Conservation (phyloP, 2,888 invertebrate genomes). For the Leucozona laternaria region DNA sequence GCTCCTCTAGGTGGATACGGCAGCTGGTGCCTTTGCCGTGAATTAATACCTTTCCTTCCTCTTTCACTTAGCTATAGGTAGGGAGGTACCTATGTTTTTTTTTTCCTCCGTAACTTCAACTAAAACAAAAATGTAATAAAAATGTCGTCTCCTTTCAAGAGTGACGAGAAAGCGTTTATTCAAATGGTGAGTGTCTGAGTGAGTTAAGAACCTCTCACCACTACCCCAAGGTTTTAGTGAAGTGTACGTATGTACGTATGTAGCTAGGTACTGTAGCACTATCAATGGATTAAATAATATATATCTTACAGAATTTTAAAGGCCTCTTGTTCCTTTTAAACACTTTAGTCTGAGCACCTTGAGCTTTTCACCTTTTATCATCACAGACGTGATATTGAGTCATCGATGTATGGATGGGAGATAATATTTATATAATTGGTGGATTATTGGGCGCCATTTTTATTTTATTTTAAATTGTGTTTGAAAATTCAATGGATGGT, state of each 20-base stretch:
- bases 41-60: constrained; percentile 19
- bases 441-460: constrained; percentile 8
- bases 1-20: not conserved
- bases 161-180: constrained; percentile 14
- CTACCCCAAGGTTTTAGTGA: not conserved
- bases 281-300: not conserved
- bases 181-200: no score
- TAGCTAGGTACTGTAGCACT: no score
- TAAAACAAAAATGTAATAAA: constrained; percentile 42
- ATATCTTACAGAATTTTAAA: not conserved
- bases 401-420: not conserved
- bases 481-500: not conserved
- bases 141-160: constrained; percentile 32
- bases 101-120: not conserved
- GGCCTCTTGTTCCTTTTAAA: not conserved
- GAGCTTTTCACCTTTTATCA: not conserved
- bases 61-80: not conserved
- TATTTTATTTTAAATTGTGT: not conserved
- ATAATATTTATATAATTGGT: not conserved
- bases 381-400: not conserved
- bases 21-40: not conserved
- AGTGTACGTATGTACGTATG: not conserved
- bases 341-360: not conserved
- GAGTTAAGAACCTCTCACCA: not conserved
- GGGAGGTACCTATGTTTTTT: no score